Evolutionary conservation across 2,888 invertebrate genomes (phyloP), one percentile per base, ranked within the genome.

Genomic region (Tuta absoluta): DNA sequence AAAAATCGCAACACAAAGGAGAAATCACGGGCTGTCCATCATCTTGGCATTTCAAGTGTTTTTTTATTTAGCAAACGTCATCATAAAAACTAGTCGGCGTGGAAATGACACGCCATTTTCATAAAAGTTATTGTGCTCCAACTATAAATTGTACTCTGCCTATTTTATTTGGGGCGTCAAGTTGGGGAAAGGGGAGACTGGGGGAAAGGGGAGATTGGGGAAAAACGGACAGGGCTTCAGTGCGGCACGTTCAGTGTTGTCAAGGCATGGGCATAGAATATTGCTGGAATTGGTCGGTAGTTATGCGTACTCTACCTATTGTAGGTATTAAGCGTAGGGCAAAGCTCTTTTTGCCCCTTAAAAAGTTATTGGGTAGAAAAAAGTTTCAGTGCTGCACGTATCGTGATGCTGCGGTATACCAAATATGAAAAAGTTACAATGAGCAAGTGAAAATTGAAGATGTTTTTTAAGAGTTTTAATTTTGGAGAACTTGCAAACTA

Each of bases 201-300:
- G 65, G 63, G 33, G 8, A 33, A 33, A 33, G 4, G 33, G 33
- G 1, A 8, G 33, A 3, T 10, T 7, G 33, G 33, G 33, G 33
- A 8, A 33, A 10, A 33, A 33, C 10, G 33, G 10, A 33, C 33
- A 10, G 33, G 7, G 33, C 33, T 45, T 17, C n/a, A n/a, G 45
- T 23, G 21, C 19, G 66, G 63, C 67, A 66, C 71, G 67, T 69
- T 67, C 63, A 58, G 57, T 41, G 68, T 33, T 38, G 58, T 19
- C 21, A 12, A 24, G 48, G 48, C 19, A 17, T 33, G 12, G 56
- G 7, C 56, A 56, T 17, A 56, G 56, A 56, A 33, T 33, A 53
- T 10, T 24, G 12, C 38, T 4, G 28, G 5, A 10, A 33, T 33
- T 33, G 33, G 4, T 33, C 8, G 10, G 5, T 4, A 28, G 5